phyloP scores from a whole-genome alignment of 2,888 invertebrate genomes.

The Pomacea canaliculata region DNA sequence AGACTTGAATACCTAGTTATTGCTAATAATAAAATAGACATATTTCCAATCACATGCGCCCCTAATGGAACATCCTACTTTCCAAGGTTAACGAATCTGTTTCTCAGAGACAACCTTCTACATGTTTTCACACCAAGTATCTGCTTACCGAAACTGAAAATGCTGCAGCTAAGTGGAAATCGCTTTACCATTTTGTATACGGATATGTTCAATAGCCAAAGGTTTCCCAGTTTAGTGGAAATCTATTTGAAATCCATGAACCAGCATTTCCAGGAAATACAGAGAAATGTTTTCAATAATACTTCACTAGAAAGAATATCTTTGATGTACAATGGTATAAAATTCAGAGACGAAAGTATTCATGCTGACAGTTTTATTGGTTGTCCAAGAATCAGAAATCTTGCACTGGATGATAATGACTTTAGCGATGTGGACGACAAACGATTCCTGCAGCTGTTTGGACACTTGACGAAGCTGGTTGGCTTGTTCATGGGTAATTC shows the following conservation, averaged over 20 bases:
- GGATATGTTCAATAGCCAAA: neutral
- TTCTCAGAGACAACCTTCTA: neutral
- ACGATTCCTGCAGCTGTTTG: slow-evolving; percentile 12
- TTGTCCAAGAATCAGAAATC: neutral
- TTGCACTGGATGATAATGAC: slow-evolving; percentile 16
- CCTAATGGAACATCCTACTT: neutral
- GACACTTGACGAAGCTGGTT: slow-evolving; percentile 11
- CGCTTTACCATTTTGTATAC: slow-evolving; percentile 4
- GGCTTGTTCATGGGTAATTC: slow-evolving; percentile 11
- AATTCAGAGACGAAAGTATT: slow-evolving; percentile 3
- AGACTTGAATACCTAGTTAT: slow-evolving; percentile 11
- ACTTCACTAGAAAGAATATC: slow-evolving; percentile 5
- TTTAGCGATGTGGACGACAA: neutral
- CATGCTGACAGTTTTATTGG: slow-evolving; percentile 16
- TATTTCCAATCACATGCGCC: slow-evolving; percentile 21
- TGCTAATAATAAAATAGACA: slow-evolving; percentile 12
- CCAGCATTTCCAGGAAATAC: slow-evolving; percentile 8
- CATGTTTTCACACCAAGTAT: neutral
- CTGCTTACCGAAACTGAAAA: slow-evolving; percentile 12
- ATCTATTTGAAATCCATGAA: slow-evolving; percentile 14
- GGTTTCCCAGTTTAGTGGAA: slow-evolving; percentile 6
- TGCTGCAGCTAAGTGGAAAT: slow-evolving; percentile 14
- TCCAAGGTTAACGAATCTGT: neutral
- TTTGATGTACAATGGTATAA: slow-evolving; percentile 18
- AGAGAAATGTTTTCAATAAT: slow-evolving; percentile 13